Base-by-base conservation (phyloP, 2,113 vertebrate genomes). In the Ptilorrhoa leucosticta region DNA sequence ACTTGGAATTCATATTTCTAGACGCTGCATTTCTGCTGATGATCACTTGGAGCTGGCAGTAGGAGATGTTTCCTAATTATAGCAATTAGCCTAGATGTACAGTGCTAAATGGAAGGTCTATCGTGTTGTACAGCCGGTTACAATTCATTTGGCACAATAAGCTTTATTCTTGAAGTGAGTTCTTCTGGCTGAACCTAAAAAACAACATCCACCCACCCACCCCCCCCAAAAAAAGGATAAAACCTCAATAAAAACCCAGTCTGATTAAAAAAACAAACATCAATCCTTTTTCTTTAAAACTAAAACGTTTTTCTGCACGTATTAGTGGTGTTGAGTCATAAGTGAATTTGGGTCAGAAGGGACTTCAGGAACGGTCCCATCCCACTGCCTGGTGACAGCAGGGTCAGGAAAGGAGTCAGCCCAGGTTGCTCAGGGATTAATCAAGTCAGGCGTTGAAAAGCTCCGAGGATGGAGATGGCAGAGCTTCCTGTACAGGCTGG, bases 141-240 rank as follows among this genome's bases (percentile, higher is more conserved):
- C 48, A 82, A 68, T 45, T 89, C 20, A 77, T 91, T 87, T 85
- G 28, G 42, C 78, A 61, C 63, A 76, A 50, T 53, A 61, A 89
- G 18, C 40, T 79, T 93, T 70, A 30, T 88, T 80, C 30, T 65
- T 33, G 8, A 71, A 68, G 9, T 1, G 0, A 54, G 6, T 68
- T 93, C 31, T 82, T 91, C 63, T 83, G 40, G 23, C n/a, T 27
- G 20, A 89, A 75, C 14, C 3, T 45, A 65, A 69, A 88, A 79
- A 71, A 61, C 15, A 47, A 5, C 9, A 12, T 16, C 2, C 3
- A 17, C 2, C 6, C 4, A 1, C 7, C 7, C 6, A 4, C 9
- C 20, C 18, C 6, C 1, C 7, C 11, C 3, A 7, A 18, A 30
- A 23, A 56, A 33, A 7, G 1, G 13, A 66, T 26, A 33, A 73